A percentile compares a stretch with the other conserved stretches of the same genome.
phyloP scores from a whole-genome alignment of 2,888 invertebrate genomes.

The Parelbella ahira region DNA sequence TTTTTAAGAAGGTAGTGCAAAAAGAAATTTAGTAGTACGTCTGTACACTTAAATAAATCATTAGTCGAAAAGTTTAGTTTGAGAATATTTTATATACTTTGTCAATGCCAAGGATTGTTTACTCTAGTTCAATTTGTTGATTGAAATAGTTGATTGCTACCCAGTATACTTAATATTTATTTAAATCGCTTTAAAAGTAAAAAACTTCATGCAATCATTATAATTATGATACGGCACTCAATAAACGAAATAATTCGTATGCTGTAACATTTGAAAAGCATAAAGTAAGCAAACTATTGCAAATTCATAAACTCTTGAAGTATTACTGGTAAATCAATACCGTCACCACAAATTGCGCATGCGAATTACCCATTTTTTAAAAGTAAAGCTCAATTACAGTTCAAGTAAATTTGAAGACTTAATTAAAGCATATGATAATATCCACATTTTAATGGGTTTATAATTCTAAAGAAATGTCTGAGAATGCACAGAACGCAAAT shows the following conservation, averaged over 20 bases:
- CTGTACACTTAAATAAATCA: too few relatives aligned
- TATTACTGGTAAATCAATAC: slow-evolving; percentile 57
- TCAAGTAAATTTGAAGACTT: slow-evolving; percentile 38
- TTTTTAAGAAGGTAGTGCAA: too few relatives aligned
- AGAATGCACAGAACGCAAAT: slow-evolving; percentile 42
- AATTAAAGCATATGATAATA: slow-evolving; percentile 43
- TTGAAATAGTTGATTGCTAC: too few relatives aligned
- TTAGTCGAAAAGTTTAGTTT: neutral
- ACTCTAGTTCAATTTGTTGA: too few relatives aligned
- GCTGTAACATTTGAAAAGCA: slow-evolving; percentile 63
- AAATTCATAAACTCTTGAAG: slow-evolving; percentile 51
- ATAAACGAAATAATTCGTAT: slow-evolving; percentile 56
- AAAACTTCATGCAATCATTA: slow-evolving; percentile 57
- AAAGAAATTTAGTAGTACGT: too few relatives aligned
- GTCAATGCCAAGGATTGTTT: too few relatives aligned
- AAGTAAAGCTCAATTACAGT: slow-evolving; percentile 38
- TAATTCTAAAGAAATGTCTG: slow-evolving; percentile 40
- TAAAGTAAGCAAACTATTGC: slow-evolving; percentile 67
- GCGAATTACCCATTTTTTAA: slow-evolving; percentile 53
- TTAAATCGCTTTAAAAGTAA: slow-evolving; percentile 39
- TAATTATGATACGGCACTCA: slow-evolving; percentile 50
- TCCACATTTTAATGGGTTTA: slow-evolving; percentile 38
- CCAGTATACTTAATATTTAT: slow-evolving; percentile 28
- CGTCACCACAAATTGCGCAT: slow-evolving; percentile 70
- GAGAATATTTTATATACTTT: too few relatives aligned